Evolutionary conservation across 1,140 invertebrate genomes (phyloP).

Genomic region (Samia ricini): DNA sequence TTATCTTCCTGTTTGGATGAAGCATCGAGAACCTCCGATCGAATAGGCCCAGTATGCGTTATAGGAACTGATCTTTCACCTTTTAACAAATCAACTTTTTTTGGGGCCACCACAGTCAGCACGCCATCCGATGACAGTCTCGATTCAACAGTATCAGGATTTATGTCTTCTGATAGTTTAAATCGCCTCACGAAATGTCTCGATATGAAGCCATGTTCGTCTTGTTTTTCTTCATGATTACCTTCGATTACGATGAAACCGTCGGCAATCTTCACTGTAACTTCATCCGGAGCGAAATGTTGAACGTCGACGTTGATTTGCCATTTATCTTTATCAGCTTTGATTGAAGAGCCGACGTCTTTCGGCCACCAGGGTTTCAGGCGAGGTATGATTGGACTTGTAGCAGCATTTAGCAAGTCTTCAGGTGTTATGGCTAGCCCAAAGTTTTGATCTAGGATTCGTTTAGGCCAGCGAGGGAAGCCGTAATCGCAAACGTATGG

Average conservation of each 20-base stretch:
- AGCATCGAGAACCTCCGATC: constrained; percentile 39
- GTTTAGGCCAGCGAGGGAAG: constrained; percentile 44
- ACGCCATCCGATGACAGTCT: constrained; percentile 87
- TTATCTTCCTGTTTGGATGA: constrained; percentile 9
- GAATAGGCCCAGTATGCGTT: constrained; percentile 56
- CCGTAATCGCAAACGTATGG: constrained; percentile 62
- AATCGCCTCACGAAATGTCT: constrained; percentile 86
- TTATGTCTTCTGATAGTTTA: constrained; percentile 83
- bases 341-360: constrained; percentile 48
- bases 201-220: constrained; percentile 86
- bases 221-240: constrained; percentile 87
- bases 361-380: constrained; percentile 50
- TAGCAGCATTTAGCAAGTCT: constrained; percentile 45
- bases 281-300: constrained; percentile 91
- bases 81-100: constrained; percentile 48
- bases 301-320: constrained; percentile 89
- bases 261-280: constrained; percentile 88
- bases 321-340: constrained; percentile 72
- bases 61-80: constrained; percentile 59
- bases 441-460: constrained; percentile 60
- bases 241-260: constrained; percentile 83
- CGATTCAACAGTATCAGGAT: constrained; percentile 82
- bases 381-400: constrained; percentile 44
- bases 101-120: constrained; percentile 82
- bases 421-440: constrained; percentile 54